Evolutionary conservation across 1,140 invertebrate genomes (phyloP).

Genomic region (Acromyrmex echinatior): DNA sequence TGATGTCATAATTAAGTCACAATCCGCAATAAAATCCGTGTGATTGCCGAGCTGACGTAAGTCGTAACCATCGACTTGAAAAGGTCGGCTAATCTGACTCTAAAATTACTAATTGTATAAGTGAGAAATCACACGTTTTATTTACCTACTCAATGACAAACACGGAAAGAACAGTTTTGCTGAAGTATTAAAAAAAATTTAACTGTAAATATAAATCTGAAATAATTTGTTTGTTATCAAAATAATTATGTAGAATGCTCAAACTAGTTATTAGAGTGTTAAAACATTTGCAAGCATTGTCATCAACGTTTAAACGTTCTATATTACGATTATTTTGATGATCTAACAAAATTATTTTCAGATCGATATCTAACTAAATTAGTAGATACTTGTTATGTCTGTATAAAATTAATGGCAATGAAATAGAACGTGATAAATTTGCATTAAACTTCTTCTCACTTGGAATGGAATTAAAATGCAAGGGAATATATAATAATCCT

Average conservation of each 20-base stretch:
- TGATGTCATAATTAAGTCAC: constrained; percentile 43
- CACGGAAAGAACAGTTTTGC: too few species aligned
- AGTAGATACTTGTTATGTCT: too few species aligned
- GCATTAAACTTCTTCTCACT: not conserved
- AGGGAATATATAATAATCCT: not conserved
- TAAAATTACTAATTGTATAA: not conserved
- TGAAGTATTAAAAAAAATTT: too few species aligned
- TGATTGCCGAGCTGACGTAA: not conserved
- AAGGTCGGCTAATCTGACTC: constrained; percentile 2
- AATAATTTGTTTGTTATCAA: too few species aligned
- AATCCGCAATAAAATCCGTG: not conserved
- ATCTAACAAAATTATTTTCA: too few species aligned
- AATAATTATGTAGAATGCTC: too few species aligned
- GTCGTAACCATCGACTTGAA: not conserved
- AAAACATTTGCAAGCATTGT: too few species aligned
- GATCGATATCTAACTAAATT: too few species aligned
- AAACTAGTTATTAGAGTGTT: too few species aligned
- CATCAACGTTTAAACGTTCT: too few species aligned
- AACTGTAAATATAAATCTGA: too few species aligned
- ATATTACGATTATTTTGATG: too few species aligned
- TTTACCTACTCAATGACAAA: not conserved
- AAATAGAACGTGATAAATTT: not conserved
- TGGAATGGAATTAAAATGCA: not conserved
- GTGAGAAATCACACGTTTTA: not conserved
- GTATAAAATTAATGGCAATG: not conserved